Evolutionary conservation across 2,888 invertebrate genomes (phyloP), one percentile per base, ranked within the genome.

Genomic region (Drosophila pegasa): DNA sequence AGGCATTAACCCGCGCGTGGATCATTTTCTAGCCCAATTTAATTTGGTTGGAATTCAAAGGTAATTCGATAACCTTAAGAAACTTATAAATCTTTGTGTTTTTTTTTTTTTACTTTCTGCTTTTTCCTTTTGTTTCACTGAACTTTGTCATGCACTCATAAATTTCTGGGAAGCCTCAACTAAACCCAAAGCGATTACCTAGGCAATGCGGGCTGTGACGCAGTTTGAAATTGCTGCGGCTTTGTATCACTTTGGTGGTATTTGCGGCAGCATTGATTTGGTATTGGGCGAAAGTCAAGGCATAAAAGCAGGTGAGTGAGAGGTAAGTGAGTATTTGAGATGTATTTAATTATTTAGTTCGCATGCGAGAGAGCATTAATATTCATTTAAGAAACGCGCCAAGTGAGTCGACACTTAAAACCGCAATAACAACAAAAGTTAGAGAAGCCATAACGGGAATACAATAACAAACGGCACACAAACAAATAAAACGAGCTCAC

Each of bases 331-430:
- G 31, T 41, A 60, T 47, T 55, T 54, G 54, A 43, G 62, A 63
- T 50, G 37, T 57, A 37, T 79, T 79, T 65, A 81, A 76, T 74
- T 70, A 64, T 68, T 73, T 59, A 75, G 64, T 51, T 66, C 66
- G 61, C 64, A 70, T 69, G 64, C 68, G 81, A 87, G 67, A 35
- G 58, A 12, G 62, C 62, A 85, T 87, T 76, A 81, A 87, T 81
- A 85, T 73, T 74, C 52, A 79, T 87, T 82, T 65, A 63, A 69
- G 58, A 22, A 57, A 47, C 41, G 52, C 43, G 33, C 47, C 67
- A 60, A 79, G 62, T 71, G 74, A 20, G 37, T 50, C 70, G 82
- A 83, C 83, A 83, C 77, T 83, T 81, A 67, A 85, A 81, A 57
- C 71, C 55, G 35, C 81, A 70, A 58, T 64, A 84, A 63, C 56